Conservation (phyloP, 2,888 invertebrate species). For the Hyppa rectilinea region DNA sequence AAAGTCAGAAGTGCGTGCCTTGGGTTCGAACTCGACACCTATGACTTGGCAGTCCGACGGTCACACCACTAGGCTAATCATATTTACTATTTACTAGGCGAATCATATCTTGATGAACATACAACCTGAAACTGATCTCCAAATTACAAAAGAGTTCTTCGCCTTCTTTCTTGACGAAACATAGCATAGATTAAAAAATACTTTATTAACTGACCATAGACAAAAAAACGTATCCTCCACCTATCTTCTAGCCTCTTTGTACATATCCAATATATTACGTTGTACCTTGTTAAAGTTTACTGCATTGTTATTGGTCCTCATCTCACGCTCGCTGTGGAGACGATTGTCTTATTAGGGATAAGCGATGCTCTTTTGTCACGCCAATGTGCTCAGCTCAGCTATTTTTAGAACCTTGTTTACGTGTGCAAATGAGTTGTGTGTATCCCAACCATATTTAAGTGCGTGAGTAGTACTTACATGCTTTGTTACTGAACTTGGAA, state of each 20-base stretch:
- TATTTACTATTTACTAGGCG: too few species aligned
- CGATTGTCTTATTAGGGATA: conserved; percentile 69
- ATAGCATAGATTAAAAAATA: neutral
- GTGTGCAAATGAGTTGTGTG: conserved; percentile 46
- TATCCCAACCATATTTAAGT: neutral
- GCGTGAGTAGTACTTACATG: neutral
- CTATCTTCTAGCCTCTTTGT: neutral
- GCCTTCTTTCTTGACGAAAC: neutral
- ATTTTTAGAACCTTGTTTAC: conserved; percentile 55
- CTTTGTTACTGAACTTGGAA: neutral
- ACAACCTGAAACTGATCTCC: too few species aligned
- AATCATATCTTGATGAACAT: too few species aligned
- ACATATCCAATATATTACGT: neutral
- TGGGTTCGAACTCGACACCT: too few species aligned
- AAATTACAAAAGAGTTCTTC: too few species aligned
- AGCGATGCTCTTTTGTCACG: conserved; percentile 63
- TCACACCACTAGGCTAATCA: too few species aligned
- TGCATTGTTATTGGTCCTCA: conserved; percentile 31
- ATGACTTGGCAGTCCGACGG: too few species aligned
- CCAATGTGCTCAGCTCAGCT: conserved; percentile 42
- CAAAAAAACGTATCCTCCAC: neutral
- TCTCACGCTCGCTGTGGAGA: conserved; percentile 34
- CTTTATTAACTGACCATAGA: too few species aligned
- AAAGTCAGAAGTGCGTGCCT: too few species aligned
- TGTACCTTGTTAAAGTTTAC: conserved; percentile 44